Percentiles rank a stretch among this genome's conserved stretches.
phyloP scores from a whole-genome alignment of 2,113 vertebrate genomes.

The Steatornis caripensis region DNA sequence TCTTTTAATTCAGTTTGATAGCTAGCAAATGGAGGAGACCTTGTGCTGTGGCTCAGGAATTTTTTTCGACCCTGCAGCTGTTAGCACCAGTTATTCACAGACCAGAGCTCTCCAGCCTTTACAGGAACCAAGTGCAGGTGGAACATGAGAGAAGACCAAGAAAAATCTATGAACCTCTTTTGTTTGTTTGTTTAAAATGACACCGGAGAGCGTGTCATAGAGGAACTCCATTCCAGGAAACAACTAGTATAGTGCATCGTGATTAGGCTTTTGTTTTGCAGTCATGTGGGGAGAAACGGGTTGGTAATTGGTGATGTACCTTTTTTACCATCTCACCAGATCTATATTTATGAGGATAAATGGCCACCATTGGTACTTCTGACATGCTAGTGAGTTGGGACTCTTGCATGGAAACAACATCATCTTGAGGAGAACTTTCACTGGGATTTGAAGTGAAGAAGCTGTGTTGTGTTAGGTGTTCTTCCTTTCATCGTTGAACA shows the following conservation, averaged over 20 bases:
- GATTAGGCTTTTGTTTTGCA: not conserved
- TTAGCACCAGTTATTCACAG: not conserved
- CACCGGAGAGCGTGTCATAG: not conserved
- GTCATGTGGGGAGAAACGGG: not conserved
- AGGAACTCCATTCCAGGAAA: not conserved
- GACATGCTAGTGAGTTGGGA: not conserved
- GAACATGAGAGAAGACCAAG: not conserved
- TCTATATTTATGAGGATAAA: not conserved
- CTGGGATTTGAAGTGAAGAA: not conserved
- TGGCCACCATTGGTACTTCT: not conserved
- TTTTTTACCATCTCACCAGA: not conserved
- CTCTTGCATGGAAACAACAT: not conserved
- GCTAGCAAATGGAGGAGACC: not conserved
- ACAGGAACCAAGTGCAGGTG: not conserved
- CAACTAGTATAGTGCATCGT: accelerated
- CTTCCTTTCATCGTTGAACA: not conserved
- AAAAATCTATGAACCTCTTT: not conserved
- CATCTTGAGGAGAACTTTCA: not conserved
- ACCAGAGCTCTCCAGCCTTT: not conserved
- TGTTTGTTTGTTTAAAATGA: not conserved
- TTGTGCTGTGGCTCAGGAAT: not conserved
- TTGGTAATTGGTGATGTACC: not conserved
- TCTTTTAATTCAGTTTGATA: not conserved
- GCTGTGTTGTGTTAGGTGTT: not conserved
- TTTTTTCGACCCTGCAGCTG: not conserved